Evolutionary conservation across 2,113 vertebrate species (phyloP), one percentile per base, ranked within the genome.

Genomic region (Todiramphus saurophagus): DNA sequence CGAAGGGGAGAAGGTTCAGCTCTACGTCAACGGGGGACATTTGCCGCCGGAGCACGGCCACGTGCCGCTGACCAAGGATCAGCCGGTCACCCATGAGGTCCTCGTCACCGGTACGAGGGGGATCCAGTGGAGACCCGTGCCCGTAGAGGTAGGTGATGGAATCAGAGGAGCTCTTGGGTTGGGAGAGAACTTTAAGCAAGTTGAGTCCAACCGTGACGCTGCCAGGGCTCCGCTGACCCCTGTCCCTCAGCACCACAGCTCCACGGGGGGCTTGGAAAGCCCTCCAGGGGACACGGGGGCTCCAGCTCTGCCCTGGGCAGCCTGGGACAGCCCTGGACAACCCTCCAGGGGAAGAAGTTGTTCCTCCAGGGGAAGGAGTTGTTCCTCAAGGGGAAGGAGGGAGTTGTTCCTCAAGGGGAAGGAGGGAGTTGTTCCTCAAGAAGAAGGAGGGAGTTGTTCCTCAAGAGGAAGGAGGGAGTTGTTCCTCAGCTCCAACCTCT

Each of bases 51-150:
- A 97, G 51, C 46, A 35, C 1, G 44, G 21, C 0, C 37, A 30
- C 2, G 56, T 41, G 0, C 11, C 2, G 16, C 13, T 48, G 1
- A n/a, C 64, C 1, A 2, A 17, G 25, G 89, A 82, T 8, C 13
- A 1, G 0, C 43, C 85, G 0, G 27, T 91, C 35, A 98, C 98
- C 7, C 98, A 99, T 3, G 98, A 99, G 88, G 96, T 99, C 31
- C 96, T 98, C 56, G 97, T 99, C 66, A 98, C 97, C 0, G 98
- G 99, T n/a, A 98, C 93, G 0, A 87, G 92, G 0, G 99, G 99
- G 13, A 98, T 99, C 92, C 98, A 97, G 74, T 99, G 99, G 99
- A 96, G 98, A 50, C 60, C 59, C 0, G 21, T 86, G 6, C 73
- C 27, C 1, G 15, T 5, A 0, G 85, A 98, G 97, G 98, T 98